Percentiles rank a stretch among this genome's conserved stretches.
phyloP scores from a whole-genome alignment of 2,888 invertebrate species.

The Morpho deidamia region DNA sequence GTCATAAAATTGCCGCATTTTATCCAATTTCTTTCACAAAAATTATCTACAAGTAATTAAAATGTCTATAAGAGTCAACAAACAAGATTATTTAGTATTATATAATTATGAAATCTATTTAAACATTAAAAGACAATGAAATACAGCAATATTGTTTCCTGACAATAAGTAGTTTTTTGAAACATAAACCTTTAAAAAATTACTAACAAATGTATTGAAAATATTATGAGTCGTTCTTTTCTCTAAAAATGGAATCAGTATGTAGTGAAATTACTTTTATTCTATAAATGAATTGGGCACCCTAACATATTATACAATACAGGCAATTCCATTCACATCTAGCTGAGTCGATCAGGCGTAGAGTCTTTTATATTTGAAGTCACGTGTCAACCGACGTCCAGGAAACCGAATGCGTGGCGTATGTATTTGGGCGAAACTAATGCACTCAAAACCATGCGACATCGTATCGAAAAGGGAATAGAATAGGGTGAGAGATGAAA shows the following conservation, averaged over 20 bases:
- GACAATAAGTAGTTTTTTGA: no score
- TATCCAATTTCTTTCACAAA: no score
- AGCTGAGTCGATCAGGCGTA: constrained; percentile 66
- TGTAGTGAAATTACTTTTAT: constrained; percentile 21
- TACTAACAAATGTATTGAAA: no score
- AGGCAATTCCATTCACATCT: constrained; percentile 73
- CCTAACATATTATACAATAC: constrained; percentile 63
- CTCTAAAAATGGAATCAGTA: constrained; percentile 2
- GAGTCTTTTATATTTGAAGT: constrained; percentile 71
- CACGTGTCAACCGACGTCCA: constrained; percentile 69
- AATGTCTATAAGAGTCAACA: no score
- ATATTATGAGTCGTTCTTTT: no score
- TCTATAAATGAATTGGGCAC: constrained; percentile 33
- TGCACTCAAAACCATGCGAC: constrained; percentile 72
- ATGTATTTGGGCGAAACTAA: constrained; percentile 72
- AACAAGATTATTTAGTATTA: no score
- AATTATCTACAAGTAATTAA: no score
- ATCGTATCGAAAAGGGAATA: constrained; percentile 35
- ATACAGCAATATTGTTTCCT: no score
- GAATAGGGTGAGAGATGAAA: constrained; percentile 31
- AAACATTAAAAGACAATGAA: no score
- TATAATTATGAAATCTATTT: no score
- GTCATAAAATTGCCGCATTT: no score
- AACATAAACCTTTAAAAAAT: no score
- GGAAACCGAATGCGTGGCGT: constrained; percentile 60